Percentiles rank a stretch among this genome's conserved stretches.
phyloP scores from a whole-genome alignment of 2,113 vertebrate species.

The Tenebrosternarchus preto region DNA sequence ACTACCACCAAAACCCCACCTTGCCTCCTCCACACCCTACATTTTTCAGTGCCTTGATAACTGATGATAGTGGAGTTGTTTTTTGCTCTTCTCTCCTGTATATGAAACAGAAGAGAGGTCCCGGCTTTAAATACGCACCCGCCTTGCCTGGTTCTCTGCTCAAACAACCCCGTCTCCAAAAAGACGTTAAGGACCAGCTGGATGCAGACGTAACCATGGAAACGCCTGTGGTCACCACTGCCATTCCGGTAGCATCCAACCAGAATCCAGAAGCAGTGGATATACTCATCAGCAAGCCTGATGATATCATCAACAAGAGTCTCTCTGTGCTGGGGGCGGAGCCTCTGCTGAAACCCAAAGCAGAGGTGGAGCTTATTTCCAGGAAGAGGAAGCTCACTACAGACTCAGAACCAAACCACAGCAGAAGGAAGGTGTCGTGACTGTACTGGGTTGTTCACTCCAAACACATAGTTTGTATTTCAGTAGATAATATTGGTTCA shows the following conservation, averaged over 20 bases:
- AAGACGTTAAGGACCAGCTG: slow-evolving; percentile 84
- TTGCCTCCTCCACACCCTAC: too few species aligned
- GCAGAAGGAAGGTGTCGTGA: slow-evolving; percentile 83
- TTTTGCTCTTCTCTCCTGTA: slow-evolving; percentile 83
- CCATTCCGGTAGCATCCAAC: slow-evolving; percentile 66
- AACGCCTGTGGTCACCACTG: slow-evolving; percentile 54
- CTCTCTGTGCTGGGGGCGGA: slow-evolving; percentile 50
- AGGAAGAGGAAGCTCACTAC: slow-evolving; percentile 90
- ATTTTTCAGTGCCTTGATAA: too few species aligned
- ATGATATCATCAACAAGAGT: too few species aligned
- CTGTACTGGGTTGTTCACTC: background rate
- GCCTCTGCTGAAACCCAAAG: slow-evolving; percentile 78
- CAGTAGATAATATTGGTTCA: slow-evolving; percentile 9
- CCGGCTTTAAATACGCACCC: slow-evolving; percentile 96
- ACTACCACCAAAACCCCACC: too few species aligned
- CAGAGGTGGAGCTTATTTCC: slow-evolving; percentile 85
- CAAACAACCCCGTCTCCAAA: slow-evolving; percentile 86
- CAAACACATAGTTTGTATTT: slow-evolving; percentile 2
- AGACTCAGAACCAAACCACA: slow-evolving; percentile 84
- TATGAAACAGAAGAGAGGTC: slow-evolving; percentile 99
- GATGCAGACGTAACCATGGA: slow-evolving; percentile 63
- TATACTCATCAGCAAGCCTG: slow-evolving; percentile 69
- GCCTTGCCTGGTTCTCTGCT: slow-evolving; percentile 94
- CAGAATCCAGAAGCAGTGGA: slow-evolving; percentile 87
- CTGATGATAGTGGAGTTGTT: slow-evolving; percentile 79